Evolutionary conservation across 2,797 vertebrate species (phyloP), one percentile per base, ranked within the genome.

Genomic region (Molossus molossus): DNA sequence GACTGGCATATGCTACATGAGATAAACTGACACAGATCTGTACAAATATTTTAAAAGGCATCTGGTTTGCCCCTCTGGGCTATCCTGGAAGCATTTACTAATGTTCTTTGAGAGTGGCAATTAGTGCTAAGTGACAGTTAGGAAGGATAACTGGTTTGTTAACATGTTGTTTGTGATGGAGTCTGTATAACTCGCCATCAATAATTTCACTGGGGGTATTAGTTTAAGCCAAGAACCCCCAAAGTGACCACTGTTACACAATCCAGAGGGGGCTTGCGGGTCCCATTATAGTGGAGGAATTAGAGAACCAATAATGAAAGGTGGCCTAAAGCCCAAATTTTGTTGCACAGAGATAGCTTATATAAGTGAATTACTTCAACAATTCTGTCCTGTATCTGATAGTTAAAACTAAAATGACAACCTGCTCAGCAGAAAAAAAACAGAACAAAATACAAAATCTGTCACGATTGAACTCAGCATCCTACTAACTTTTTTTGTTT

Each of bases 401-500:
- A 97, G 97, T 98, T 98, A 98, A 97, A 98, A 98, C 89, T 91
- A 92, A 97, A 97, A 96, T 82, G 88, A 97, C 45, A 97, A 96
- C 91, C 97, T 97, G 93, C 95, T 98, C 96, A 98, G 95, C 92
- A 98, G 81, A 27, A 90, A 96, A 88, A 82, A 69, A 72, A n/a
- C 2, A 37, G 37, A 97, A 55, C n/a, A 89, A 93, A 93, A 37
- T 8, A 81, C 83, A 65, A 48, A 94, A 64, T 50, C 92, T 93
- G 83, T 97, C 84, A 76, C 55, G 88, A 98, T 89, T 2, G 11
- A 98, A 97, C 97, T 98, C 98, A 97, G 97, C 96, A 98, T 97
- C 96, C 98, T 96, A 98, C 98, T 99, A 98, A 88, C 98, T 98
- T 98, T 98, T 45, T 45, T 45, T 45, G 4, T 45, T 45, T 45